Percentiles rank a stretch among this genome's conserved stretches.
Conservation (phyloP, 2,113 vertebrate genomes). For the Varanus komodoensis region DNA sequence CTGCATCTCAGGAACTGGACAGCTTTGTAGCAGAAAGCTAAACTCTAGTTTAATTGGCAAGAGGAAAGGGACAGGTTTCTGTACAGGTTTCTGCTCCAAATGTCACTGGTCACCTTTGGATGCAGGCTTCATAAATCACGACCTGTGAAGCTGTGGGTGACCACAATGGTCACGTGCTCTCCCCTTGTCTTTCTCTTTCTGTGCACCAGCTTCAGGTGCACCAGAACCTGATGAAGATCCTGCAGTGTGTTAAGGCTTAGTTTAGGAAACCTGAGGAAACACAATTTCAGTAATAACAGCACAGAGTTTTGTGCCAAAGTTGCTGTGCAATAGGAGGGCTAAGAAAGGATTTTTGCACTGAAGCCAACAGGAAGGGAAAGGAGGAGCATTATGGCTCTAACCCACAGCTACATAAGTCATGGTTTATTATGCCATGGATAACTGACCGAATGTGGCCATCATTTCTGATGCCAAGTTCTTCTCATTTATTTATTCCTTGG, state of each 20-base stretch:
- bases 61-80: background rate
- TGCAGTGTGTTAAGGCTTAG: background rate
- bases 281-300: too few relatives aligned
- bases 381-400: background rate
- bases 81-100: background rate
- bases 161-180: background rate
- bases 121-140: background rate
- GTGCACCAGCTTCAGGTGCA: background rate
- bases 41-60: background rate
- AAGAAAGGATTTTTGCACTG: background rate
- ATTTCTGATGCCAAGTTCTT: background rate
- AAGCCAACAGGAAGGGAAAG: background rate
- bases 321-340: background rate
- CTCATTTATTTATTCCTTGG: background rate
- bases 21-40: background rate
- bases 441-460: background rate
- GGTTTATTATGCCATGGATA: background rate
- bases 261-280: background rate
- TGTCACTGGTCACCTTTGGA: background rate
- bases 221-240: background rate
- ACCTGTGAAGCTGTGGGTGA: background rate
- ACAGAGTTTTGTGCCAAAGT: background rate
- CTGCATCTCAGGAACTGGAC: background rate
- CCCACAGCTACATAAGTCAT: background rate
- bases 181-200: background rate